These are phyloP conservation scores for Brenthis hecate DNA, from an alignment of 2,888 invertebrate genomes.

Conservation along the genomic window DNA sequence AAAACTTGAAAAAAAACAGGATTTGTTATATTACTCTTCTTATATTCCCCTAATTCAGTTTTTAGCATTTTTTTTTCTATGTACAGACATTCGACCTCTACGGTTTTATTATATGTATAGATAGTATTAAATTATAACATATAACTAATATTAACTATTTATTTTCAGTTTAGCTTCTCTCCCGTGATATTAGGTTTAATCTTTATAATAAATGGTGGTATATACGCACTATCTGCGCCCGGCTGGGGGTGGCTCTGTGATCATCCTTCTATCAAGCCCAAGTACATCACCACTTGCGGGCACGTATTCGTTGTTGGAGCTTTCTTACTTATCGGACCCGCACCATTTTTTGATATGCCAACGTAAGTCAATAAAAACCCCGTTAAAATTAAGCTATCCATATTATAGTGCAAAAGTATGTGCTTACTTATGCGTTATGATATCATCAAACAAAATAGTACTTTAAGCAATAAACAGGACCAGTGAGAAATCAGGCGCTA, in stretches of 20 bases:
- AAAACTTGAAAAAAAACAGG: too few relatives aligned
- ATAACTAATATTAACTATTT: background rate
- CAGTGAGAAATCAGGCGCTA: too few relatives aligned
- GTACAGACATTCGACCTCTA: too few relatives aligned
- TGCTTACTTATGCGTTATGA: too few relatives aligned
- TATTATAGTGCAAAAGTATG: background rate
- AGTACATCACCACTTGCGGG: slow-evolving; percentile 86
- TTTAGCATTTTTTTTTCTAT: too few relatives aligned
- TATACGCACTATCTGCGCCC: slow-evolving; percentile 90
- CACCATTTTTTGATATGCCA: slow-evolving; percentile 85
- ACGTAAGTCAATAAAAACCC: slow-evolving; percentile 20
- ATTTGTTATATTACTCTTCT: too few relatives aligned
- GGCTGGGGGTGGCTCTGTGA: slow-evolving; percentile 92
- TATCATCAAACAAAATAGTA: too few relatives aligned
- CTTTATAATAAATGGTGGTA: slow-evolving; percentile 92
- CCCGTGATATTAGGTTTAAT: slow-evolving; percentile 88
- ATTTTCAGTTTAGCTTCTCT: slow-evolving; percentile 84
- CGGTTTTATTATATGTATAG: too few relatives aligned
- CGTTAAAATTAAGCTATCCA: background rate
- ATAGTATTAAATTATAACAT: too few relatives aligned
- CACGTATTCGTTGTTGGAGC: slow-evolving; percentile 85
- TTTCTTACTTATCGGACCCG: slow-evolving; percentile 90
- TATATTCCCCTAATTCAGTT: too few relatives aligned
- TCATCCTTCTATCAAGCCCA: slow-evolving; percentile 83
- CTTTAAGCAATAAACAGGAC: too few relatives aligned